A percentile compares a stretch with the other conserved stretches of the same genome.
phyloP scores from a whole-genome alignment of 2,113 vertebrate species.

The Patagioenas fasciata region DNA sequence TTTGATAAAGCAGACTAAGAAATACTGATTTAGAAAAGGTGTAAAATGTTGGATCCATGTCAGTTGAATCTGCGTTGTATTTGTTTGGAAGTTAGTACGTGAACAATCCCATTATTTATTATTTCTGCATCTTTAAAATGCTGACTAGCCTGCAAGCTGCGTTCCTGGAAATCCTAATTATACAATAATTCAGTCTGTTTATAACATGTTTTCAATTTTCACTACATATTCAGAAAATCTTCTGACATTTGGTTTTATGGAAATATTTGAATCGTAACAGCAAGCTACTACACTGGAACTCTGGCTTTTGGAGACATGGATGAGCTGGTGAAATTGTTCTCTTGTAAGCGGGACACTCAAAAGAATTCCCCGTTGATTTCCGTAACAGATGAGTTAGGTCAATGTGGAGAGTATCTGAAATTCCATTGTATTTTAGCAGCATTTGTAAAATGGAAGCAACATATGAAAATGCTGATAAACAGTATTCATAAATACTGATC shows the following conservation, averaged over 20 bases:
- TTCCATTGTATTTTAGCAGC: neutral
- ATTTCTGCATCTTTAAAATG: constrained; percentile 58
- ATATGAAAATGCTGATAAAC: neutral
- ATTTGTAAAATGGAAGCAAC: neutral
- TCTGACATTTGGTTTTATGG: constrained; percentile 43
- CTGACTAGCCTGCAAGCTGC: constrained; percentile 22
- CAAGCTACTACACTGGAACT: constrained; percentile 9
- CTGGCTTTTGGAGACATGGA: constrained; percentile 21
- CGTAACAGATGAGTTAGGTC: neutral
- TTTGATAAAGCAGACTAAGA: neutral
- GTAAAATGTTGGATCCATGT: neutral
- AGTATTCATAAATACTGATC: neutral
- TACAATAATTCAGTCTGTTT: constrained; percentile 40
- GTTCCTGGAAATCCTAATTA: constrained; percentile 48
- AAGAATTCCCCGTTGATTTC: constrained; percentile 28
- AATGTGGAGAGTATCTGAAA: neutral
- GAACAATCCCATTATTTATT: constrained; percentile 41
- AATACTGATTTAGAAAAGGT: constrained; percentile 4
- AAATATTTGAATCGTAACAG: constrained; percentile 62
- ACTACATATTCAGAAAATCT: constrained; percentile 52
- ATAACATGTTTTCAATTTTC: constrained; percentile 66
- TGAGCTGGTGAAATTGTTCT: constrained; percentile 18
- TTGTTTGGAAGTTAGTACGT: constrained; percentile 15
- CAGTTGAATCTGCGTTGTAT: neutral
- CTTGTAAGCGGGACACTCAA: neutral